Conservation (phyloP, 2,888 invertebrate species). For the Tipula helvola region DNA sequence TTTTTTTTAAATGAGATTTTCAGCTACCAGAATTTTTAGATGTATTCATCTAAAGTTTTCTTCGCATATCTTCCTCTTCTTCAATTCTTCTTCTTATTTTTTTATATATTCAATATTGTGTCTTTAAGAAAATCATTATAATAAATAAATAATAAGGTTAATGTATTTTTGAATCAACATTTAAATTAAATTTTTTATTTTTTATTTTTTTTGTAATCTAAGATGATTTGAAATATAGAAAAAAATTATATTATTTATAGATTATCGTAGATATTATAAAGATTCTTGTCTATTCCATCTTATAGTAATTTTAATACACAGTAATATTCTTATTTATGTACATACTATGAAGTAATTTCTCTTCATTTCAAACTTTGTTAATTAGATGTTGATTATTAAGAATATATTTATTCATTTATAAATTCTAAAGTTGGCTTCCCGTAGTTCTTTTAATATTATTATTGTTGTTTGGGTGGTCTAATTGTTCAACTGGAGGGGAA, state of each 20-base stretch:
- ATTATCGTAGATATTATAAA: background rate
- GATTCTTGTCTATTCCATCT: background rate
- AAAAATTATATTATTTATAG: background rate
- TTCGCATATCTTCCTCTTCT: background rate
- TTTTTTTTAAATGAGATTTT: background rate
- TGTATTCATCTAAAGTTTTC: background rate
- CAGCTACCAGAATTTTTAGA: background rate
- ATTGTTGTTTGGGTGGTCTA: background rate
- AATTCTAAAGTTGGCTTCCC: background rate
- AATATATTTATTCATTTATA: background rate
- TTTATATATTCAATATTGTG: background rate
- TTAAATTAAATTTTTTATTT: background rate
- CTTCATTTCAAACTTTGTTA: background rate
- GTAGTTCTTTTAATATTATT: background rate
- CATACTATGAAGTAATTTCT: background rate
- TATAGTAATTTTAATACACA: background rate
- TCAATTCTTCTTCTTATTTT: background rate
- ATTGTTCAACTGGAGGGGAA: background rate
- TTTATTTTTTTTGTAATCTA: background rate
- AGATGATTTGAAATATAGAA: background rate
- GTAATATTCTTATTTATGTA: background rate
- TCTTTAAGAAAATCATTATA: background rate
- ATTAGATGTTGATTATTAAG: background rate
- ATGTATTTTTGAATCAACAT: background rate
- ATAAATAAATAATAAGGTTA: background rate